phyloP scores from a whole-genome alignment of 2,888 invertebrate species.

The Erpobdella octoculata region DNA sequence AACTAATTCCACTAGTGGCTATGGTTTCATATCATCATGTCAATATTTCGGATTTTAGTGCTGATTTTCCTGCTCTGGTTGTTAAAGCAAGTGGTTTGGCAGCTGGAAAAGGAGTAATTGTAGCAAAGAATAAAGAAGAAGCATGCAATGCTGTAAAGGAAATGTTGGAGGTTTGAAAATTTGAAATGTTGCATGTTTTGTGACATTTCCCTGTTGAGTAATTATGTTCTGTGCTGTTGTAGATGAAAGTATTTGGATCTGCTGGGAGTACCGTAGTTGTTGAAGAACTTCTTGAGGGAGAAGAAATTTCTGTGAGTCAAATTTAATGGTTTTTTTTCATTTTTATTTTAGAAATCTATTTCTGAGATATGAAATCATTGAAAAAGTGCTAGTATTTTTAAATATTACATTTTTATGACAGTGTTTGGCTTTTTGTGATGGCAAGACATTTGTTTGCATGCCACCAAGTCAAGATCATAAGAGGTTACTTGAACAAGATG shows the following conservation, averaged over 20 bases:
- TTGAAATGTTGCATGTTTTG: too few species aligned
- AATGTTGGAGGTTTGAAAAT: conserved; percentile 60
- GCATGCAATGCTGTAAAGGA: conserved; percentile 76
- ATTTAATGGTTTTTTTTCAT: neutral
- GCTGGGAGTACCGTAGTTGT: conserved; percentile 79
- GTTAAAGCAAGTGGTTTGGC: conserved; percentile 93
- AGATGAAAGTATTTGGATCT: conserved; percentile 67
- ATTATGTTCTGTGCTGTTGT: neutral
- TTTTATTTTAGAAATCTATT: too few species aligned
- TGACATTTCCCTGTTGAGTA: too few species aligned
- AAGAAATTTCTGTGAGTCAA: conserved; percentile 81
- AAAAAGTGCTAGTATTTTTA: neutral
- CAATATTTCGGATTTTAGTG: conserved; percentile 60
- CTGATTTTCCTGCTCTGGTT: conserved; percentile 66
- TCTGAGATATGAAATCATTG: neutral
- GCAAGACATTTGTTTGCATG: conserved; percentile 71
- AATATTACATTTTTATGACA: conserved; percentile 45
- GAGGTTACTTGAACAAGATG: conserved; percentile 74
- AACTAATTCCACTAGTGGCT: too few species aligned
- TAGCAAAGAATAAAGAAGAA: conserved; percentile 68
- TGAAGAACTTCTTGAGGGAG: conserved; percentile 81
- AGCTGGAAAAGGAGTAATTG: conserved; percentile 92
- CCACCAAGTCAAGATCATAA: conserved; percentile 93
- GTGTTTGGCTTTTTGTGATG: conserved; percentile 82
- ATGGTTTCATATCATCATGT: too few species aligned